phyloP scores from a whole-genome alignment of 2,113 vertebrate species.

The Oreochromis aureus region DNA sequence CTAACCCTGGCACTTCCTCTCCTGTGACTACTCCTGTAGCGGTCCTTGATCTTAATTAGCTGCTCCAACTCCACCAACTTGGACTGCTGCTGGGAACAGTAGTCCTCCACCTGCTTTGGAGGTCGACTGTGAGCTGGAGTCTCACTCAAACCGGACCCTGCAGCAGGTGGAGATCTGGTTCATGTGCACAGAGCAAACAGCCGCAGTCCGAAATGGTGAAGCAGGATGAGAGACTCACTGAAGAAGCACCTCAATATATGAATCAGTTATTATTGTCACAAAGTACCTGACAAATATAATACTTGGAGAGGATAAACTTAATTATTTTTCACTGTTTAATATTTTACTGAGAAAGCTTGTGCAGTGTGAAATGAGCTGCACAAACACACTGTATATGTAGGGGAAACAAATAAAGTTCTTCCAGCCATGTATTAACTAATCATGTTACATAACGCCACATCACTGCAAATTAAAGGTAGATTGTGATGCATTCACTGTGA shows the following conservation, averaged over 20 bases:
- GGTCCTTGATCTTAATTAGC: neutral
- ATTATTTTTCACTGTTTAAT: neutral
- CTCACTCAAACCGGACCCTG: neutral
- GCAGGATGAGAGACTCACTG: accelerated
- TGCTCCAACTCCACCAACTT: neutral
- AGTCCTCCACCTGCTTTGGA: neutral
- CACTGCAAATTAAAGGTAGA: neutral
- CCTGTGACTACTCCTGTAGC: neutral
- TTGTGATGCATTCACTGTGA: neutral
- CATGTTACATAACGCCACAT: neutral
- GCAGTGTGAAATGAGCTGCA: neutral
- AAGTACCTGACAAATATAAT: accelerated
- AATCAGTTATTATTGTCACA: neutral
- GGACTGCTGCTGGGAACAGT: neutral
- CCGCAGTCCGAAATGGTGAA: neutral
- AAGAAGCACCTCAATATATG: neutral
- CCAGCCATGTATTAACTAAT: neutral
- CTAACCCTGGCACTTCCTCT: neutral
- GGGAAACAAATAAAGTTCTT: neutral
- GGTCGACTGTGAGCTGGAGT: neutral
- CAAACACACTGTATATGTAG: neutral
- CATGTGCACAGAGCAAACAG: neutral
- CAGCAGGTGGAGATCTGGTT: neutral
- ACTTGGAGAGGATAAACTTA: neutral
- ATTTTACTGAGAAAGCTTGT: neutral